phyloP scores from a whole-genome alignment of 2,113 vertebrate species.

The Microtus pennsylvanicus region DNA sequence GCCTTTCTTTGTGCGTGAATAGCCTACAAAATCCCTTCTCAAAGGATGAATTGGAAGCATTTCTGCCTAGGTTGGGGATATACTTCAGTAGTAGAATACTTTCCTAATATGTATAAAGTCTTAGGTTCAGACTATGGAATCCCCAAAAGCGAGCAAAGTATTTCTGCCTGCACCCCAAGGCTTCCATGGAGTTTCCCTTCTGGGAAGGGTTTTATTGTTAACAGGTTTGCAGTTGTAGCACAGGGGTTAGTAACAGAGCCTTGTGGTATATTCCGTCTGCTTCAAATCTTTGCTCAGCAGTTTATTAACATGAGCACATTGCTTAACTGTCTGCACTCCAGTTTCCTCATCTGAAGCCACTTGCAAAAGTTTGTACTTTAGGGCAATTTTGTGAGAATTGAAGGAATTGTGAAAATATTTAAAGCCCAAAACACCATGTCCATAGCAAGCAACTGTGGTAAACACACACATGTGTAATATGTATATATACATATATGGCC shows the following conservation, averaged over 20 bases:
- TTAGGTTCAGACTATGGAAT: neutral
- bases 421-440: neutral
- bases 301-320: neutral
- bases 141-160: neutral
- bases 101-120: neutral
- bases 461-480: neutral
- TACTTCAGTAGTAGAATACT: neutral
- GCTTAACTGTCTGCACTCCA: neutral
- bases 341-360: neutral
- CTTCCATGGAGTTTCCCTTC: too few species aligned
- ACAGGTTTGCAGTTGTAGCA: neutral
- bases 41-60: neutral
- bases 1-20: neutral
- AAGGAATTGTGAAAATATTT: constrained; percentile 22
- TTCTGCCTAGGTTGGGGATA: neutral
- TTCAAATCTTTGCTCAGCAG: neutral
- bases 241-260: neutral
- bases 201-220: neutral
- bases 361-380: neutral
- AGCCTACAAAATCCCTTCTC: neutral
- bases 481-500: neutral
- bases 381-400: neutral
- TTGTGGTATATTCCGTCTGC: neutral
- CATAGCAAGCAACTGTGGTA: neutral
- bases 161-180: neutral